These are phyloP conservation scores for Drosophila sechellia DNA, from an alignment of 1,140 invertebrate species.

Conservation along the genomic window DNA sequence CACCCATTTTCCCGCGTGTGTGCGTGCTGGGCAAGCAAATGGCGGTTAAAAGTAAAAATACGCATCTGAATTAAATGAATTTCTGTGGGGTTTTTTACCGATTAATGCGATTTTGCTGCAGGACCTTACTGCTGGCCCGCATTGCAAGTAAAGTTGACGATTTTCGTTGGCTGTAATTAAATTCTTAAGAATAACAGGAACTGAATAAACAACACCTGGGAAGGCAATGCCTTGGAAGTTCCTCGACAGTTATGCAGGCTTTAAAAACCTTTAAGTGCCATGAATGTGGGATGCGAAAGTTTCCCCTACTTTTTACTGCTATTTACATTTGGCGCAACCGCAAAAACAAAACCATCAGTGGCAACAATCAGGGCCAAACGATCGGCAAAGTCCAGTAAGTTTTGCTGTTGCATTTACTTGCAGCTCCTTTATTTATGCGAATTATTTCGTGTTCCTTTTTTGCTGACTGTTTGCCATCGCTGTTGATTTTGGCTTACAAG, in stretches of 20 bases:
- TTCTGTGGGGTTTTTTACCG: constrained; percentile 26
- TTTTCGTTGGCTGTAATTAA: constrained; percentile 3
- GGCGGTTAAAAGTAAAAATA: constrained; percentile 31
- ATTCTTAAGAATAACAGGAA: background rate
- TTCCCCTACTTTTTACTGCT: background rate
- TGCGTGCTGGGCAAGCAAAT: constrained; percentile 13
- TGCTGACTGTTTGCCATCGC: constrained; percentile 17
- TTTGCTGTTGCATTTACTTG: constrained; percentile 39
- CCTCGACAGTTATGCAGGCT: no score
- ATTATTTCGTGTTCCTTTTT: constrained; percentile 16
- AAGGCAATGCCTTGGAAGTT: background rate
- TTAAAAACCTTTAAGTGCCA: no score
- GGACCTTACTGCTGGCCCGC: constrained; percentile 9
- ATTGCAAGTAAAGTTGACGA: constrained; percentile 3
- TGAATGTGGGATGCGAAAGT: background rate
- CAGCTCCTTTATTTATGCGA: constrained; percentile 32
- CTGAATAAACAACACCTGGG: background rate
- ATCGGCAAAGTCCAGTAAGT: constrained; percentile 31
- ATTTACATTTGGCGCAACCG: constrained; percentile 27
- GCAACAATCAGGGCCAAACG: constrained; percentile 17
- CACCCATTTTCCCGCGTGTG: constrained; percentile 1
- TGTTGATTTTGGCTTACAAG: constrained; percentile 31
- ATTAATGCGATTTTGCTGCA: constrained; percentile 29
- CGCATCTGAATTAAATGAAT: constrained; percentile 39
- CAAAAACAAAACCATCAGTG: constrained; percentile 24